Percentiles rank a stretch among this genome's conserved stretches.
Evolutionary conservation across 2,888 invertebrate species (phyloP).

Genomic region (Pristionchus exspectatus): DNA sequence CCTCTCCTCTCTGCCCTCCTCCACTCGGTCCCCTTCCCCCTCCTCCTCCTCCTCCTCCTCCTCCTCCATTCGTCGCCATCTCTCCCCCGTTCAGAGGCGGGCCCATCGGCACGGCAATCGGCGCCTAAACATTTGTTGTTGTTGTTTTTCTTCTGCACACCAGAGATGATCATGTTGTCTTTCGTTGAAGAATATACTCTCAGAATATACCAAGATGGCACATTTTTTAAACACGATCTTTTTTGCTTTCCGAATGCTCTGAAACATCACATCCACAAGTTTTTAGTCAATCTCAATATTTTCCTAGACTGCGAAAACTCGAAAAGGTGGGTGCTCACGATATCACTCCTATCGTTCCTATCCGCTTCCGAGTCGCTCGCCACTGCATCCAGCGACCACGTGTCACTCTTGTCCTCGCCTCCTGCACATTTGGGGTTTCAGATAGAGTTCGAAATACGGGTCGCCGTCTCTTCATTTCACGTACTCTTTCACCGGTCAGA

Average conservation of each 20-base stretch:
- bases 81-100: not conserved
- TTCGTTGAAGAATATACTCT: too few relatives aligned
- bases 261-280: too few relatives aligned
- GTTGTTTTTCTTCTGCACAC: not conserved
- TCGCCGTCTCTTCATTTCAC: too few relatives aligned
- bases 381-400: slow-evolving; percentile 97
- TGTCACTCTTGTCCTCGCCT: slow-evolving; percentile 82
- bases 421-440: not conserved
- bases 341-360: slow-evolving; percentile 48
- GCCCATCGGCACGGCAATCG: not conserved
- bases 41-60: slow-evolving; percentile 1
- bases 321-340: not conserved
- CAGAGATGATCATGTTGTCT: not conserved
- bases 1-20: not conserved
- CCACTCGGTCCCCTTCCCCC: not conserved
- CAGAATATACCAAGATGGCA: too few relatives aligned
- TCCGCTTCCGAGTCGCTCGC: slow-evolving; percentile 92
- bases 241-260: too few relatives aligned
- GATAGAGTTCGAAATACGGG: too few relatives aligned
- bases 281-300: too few relatives aligned
- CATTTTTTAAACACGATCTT: too few relatives aligned
- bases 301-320: not conserved
- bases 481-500: too few relatives aligned
- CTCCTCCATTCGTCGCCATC: not conserved
- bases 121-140: not conserved